Conservation (phyloP, 2,797 vertebrate species). For the Karalla daura region DNA sequence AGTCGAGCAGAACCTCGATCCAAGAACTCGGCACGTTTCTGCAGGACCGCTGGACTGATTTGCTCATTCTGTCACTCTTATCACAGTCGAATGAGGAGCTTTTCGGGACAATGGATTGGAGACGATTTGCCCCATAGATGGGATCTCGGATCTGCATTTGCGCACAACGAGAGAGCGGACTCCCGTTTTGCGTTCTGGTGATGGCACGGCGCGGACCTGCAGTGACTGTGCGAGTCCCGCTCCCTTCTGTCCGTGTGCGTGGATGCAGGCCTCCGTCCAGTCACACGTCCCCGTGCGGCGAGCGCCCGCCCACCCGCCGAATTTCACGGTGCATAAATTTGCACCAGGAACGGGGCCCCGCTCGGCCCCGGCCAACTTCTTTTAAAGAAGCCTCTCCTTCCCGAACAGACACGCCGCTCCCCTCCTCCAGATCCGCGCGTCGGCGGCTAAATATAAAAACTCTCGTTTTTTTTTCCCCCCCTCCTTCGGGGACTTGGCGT, state of each 20-base stretch:
- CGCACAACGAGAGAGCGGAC: too few species aligned
- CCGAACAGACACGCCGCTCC: constrained; percentile 46
- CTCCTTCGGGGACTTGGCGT: constrained; percentile 81
- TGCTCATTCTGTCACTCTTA: too few species aligned
- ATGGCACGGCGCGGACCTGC: too few species aligned
- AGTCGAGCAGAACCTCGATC: too few species aligned
- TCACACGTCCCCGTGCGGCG: constrained; percentile 71
- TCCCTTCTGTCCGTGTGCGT: constrained; percentile 69
- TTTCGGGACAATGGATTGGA: too few species aligned
- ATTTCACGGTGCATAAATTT: constrained; percentile 82
- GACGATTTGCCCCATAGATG: too few species aligned
- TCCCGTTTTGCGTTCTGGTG: neutral
- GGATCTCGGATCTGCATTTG: too few species aligned
- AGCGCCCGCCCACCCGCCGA: constrained; percentile 70
- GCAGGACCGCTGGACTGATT: too few species aligned
- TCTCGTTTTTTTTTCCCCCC: too few species aligned
- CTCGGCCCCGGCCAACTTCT: constrained; percentile 62
- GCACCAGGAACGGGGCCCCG: constrained; percentile 68
- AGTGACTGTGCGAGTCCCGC: constrained; percentile 36
- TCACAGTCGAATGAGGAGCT: too few species aligned
- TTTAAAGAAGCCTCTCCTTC: constrained; percentile 38
- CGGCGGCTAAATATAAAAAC: constrained; percentile 66
- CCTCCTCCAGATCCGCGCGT: constrained; percentile 43
- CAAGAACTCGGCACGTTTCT: too few species aligned
- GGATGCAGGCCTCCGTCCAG: constrained; percentile 72